These are phyloP conservation scores for Austrofundulus limnaeus DNA, from an alignment of 2,113 vertebrate genomes.

Conservation along the genomic window DNA sequence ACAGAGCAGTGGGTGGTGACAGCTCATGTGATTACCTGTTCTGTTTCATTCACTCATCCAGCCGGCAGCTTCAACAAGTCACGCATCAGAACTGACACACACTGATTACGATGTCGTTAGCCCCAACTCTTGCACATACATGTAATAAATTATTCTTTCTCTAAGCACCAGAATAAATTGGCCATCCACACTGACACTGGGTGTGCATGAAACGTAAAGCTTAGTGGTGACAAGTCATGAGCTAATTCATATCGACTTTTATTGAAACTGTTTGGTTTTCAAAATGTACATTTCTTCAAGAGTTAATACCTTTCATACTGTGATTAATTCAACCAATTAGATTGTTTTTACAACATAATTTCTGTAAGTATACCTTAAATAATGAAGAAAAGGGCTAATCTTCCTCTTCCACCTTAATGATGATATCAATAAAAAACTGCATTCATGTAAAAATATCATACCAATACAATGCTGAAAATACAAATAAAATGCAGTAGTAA, in stretches of 20 bases:
- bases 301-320: conserved; percentile 5
- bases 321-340: conserved; percentile 7
- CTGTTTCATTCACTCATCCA: conserved; percentile 58
- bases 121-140: conserved; percentile 36
- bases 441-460: not conserved
- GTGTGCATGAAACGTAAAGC: conserved; percentile 51
- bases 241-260: conserved; percentile 45
- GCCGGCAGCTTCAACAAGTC: conserved; percentile 55
- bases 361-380: not conserved
- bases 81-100: conserved; percentile 62
- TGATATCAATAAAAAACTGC: not conserved
- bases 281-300: conserved; percentile 8
- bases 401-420: not conserved
- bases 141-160: conserved; percentile 60
- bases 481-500: no score
- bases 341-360: conserved; percentile 5
- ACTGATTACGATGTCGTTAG: conserved; percentile 65
- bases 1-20: conserved; percentile 53
- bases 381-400: not conserved
- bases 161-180: conserved; percentile 34
- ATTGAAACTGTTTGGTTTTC: conserved; percentile 49
- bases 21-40: conserved; percentile 70
- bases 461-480: not conserved
- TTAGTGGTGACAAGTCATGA: conserved; percentile 30
- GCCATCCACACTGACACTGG: conserved; percentile 34